Evolutionary conservation across 1,140 invertebrate genomes (phyloP).

Genomic region (Delia radicum): DNA sequence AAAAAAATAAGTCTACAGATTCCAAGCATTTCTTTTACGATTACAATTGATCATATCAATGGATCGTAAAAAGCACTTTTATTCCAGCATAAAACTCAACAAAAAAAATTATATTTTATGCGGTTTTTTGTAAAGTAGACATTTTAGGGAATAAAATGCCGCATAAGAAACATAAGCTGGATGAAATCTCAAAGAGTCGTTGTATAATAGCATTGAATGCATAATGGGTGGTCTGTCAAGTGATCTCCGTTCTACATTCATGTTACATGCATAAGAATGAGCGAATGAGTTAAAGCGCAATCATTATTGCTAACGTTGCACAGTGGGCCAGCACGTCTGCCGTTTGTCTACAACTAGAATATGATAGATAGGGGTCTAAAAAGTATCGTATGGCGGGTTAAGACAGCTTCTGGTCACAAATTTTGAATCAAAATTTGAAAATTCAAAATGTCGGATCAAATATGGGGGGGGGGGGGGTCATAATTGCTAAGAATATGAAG

Average conservation of each 20-base stretch:
- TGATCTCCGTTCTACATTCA: not conserved
- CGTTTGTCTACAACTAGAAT: no score
- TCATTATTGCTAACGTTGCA: not conserved
- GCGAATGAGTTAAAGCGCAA: not conserved
- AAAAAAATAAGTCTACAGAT: not conserved
- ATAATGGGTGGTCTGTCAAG: constrained; percentile 3
- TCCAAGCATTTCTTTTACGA: not conserved
- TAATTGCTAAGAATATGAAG: no score
- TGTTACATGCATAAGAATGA: not conserved
- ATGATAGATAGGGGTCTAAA: no score
- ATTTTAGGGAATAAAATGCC: not conserved
- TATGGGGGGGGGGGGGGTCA: no score
- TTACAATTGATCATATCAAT: constrained; percentile 2
- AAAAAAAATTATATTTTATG: not conserved
- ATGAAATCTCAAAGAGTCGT: not conserved
- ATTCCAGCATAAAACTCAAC: not conserved
- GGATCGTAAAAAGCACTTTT: not conserved
- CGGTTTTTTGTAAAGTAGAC: not conserved
- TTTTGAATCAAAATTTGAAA: no score
- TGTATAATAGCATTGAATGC: not conserved
- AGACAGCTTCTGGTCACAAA: no score
- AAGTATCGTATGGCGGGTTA: no score
- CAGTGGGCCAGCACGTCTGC: no score
- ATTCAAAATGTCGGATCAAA: no score
- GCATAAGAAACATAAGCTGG: not conserved